Conservation (phyloP, 2,888 invertebrate genomes). For the Vanessa cardui region DNA sequence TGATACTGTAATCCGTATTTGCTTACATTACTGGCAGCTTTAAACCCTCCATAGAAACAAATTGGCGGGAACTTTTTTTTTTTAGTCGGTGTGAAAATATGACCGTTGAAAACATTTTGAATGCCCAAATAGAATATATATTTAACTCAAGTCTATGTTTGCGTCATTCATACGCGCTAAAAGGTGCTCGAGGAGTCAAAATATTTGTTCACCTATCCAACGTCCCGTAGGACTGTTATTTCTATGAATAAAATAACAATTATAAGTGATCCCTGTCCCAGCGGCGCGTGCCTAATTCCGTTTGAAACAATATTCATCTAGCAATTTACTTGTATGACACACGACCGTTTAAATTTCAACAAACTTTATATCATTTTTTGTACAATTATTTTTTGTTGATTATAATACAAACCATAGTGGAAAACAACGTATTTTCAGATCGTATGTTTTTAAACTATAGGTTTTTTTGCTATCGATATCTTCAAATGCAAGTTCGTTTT, state of each 20-base stretch:
- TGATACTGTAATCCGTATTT: slow-evolving; percentile 34
- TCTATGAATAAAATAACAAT: slow-evolving; percentile 84
- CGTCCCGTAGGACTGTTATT: slow-evolving; percentile 75
- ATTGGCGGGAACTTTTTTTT: neutral
- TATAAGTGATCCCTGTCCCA: slow-evolving; percentile 79
- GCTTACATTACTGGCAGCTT: slow-evolving; percentile 21
- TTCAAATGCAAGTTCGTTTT: no score
- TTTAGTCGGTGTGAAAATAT: neutral
- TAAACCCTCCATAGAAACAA: neutral
- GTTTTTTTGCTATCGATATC: no score
- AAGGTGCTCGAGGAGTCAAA: slow-evolving; percentile 74
- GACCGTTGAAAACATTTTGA: neutral
- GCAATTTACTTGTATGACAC: slow-evolving; percentile 64
- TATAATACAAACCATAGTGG: no score
- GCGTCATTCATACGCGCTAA: slow-evolving; percentile 56
- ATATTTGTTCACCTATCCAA: slow-evolving; percentile 78
- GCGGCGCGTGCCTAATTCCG: slow-evolving; percentile 78
- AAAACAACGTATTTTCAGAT: no score
- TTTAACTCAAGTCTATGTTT: slow-evolving; percentile 9
- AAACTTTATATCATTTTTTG: no score
- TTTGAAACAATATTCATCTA: slow-evolving; percentile 82
- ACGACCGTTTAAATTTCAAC: slow-evolving; percentile 39
- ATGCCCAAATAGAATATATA: neutral
- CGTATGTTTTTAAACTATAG: no score
- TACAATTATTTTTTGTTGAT: no score